These are phyloP conservation scores for Coptodon rendalli DNA, from an alignment of 2,113 vertebrate genomes.

Conservation along the genomic window DNA sequence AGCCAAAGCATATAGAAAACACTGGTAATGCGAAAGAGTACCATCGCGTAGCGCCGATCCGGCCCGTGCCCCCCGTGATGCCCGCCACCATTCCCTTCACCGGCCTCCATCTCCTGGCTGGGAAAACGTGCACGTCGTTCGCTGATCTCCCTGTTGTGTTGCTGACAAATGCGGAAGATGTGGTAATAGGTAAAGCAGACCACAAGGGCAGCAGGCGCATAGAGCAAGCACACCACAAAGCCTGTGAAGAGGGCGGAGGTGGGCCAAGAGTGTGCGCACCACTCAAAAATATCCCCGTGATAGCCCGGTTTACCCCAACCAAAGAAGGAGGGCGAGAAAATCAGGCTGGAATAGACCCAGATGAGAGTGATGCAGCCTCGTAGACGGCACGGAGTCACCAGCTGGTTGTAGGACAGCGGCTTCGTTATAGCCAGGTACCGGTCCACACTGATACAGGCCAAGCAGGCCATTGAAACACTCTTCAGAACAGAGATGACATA, in stretches of 20 bases:
- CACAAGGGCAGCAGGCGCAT: constrained; percentile 91
- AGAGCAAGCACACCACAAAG: constrained; percentile 94
- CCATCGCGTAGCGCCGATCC: constrained; percentile 92
- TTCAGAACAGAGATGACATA: constrained; percentile 97
- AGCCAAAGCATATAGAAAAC: constrained; percentile 98
- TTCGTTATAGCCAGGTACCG: constrained; percentile 97
- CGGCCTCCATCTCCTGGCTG: constrained; percentile 85
- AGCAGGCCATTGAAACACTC: constrained; percentile 97
- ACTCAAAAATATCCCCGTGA: constrained; percentile 98
- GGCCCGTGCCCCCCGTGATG: constrained; percentile 78
- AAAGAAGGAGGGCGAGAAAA: constrained; percentile 96
- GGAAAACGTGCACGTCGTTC: constrained; percentile 92
- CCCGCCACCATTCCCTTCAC: constrained; percentile 75
- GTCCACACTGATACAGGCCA: constrained; percentile 96
- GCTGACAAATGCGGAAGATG: constrained; percentile 97
- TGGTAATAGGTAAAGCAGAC: constrained; percentile 99
- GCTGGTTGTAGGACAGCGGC: constrained; percentile 94
- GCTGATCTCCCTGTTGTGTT: constrained; percentile 96
- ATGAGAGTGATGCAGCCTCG: constrained; percentile 91
- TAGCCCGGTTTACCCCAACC: constrained; percentile 99
- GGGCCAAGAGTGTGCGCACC: constrained; percentile 95
- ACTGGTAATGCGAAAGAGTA: constrained; percentile 95
- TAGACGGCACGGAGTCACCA: constrained; percentile 94
- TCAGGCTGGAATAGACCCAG: constrained; percentile 91
- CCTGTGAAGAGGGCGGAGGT: constrained; percentile 95